A percentile compares a stretch with the other conserved stretches of the same genome.
phyloP scores from a whole-genome alignment of 2,797 vertebrate species.

The Periophthalmus magnuspinnatus region DNA sequence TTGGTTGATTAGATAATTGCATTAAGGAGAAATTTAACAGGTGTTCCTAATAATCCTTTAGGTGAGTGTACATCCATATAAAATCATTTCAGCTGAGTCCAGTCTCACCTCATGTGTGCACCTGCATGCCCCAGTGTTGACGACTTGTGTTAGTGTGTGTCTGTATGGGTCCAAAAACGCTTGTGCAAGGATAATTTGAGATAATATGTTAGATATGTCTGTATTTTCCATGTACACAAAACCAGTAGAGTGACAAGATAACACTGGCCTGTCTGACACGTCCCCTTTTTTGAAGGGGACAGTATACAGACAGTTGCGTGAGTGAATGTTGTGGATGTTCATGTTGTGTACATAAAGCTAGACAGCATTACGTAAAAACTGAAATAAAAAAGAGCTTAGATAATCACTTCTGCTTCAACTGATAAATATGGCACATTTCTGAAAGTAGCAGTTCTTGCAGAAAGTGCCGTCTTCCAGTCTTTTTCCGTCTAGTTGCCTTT shows the following conservation, averaged over 20 bases:
- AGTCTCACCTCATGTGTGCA: neutral
- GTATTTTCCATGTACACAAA: constrained; percentile 57
- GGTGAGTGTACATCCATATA: too few relatives aligned
- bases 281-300: constrained; percentile 59
- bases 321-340: constrained; percentile 29
- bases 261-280: constrained; percentile 34
- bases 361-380: constrained; percentile 17
- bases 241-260: constrained; percentile 48
- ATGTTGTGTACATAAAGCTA: constrained; percentile 26
- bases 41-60: too few relatives aligned
- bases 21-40: too few relatives aligned
- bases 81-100: neutral
- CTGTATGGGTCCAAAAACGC: constrained; percentile 23
- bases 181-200: constrained; percentile 38
- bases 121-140: constrained; percentile 23
- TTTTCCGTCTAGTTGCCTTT: constrained; percentile 36
- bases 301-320: constrained; percentile 23
- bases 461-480: constrained; percentile 22
- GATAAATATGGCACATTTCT: constrained; percentile 16
- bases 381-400: constrained; percentile 9
- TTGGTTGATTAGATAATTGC: too few relatives aligned
- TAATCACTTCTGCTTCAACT: constrained; percentile 12
- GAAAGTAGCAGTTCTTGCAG: constrained; percentile 14
- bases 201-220: constrained; percentile 23
- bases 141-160: constrained; percentile 13